Evolutionary conservation across 2,888 invertebrate species (phyloP).

Genomic region (Aphidoletes aphidimyza): DNA sequence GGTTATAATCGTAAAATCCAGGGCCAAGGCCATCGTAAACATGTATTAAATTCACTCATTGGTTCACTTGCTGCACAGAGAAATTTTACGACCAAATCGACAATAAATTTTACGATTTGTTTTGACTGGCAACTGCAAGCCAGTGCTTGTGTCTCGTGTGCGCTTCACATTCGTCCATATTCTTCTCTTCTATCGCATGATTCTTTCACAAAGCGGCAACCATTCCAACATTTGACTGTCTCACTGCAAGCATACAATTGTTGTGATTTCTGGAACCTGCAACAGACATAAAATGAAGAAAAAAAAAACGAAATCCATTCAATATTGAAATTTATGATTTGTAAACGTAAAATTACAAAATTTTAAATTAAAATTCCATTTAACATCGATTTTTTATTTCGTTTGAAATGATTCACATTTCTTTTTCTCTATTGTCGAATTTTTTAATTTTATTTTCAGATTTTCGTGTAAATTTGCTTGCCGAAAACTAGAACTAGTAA

Average conservation of each 20-base stretch:
- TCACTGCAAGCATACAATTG: too few relatives aligned
- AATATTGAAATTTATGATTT: conserved; percentile 37
- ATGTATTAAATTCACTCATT: conserved; percentile 30
- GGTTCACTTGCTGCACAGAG: conserved; percentile 35
- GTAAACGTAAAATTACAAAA: neutral
- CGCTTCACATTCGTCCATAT: too few relatives aligned
- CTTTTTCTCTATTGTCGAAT: neutral
- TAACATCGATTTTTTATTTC: neutral
- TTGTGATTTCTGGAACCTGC: neutral
- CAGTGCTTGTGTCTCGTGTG: neutral
- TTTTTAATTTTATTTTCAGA: conserved; percentile 4
- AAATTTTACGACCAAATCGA: conserved; percentile 42
- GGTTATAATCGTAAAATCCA: conserved; percentile 1
- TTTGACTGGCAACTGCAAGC: conserved; percentile 51
- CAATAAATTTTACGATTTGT: conserved; percentile 48
- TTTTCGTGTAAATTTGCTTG: neutral
- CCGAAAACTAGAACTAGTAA: neutral
- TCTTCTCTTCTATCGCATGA: too few relatives aligned
- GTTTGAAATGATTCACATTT: neutral
- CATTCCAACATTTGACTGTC: too few relatives aligned
- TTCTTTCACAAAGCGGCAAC: too few relatives aligned
- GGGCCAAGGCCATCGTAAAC: conserved; percentile 45
- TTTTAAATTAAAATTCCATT: conserved; percentile 34
- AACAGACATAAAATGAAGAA: neutral
- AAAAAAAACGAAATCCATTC: neutral